Conservation (phyloP, 2,113 vertebrate species). For the Megaceryle torquata region DNA sequence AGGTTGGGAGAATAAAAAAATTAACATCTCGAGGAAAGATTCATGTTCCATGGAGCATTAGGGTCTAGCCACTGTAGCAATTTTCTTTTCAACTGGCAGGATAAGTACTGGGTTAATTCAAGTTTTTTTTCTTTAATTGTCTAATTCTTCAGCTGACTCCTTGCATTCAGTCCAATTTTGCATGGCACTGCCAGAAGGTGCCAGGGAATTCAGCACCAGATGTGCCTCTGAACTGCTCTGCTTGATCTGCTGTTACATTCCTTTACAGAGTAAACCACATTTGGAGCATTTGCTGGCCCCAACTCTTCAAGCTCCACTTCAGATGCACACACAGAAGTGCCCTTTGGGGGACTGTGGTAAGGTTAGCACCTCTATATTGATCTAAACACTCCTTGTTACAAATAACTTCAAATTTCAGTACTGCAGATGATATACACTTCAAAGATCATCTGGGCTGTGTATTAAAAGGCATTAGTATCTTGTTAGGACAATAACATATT, state of each 20-base stretch:
- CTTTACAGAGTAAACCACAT: background rate
- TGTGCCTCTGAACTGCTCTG: background rate
- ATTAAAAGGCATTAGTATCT: background rate
- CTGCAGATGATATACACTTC: background rate
- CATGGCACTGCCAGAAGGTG: background rate
- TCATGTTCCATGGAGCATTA: background rate
- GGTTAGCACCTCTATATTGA: background rate
- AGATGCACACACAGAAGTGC: background rate
- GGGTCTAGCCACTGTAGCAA: background rate
- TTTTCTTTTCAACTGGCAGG: background rate
- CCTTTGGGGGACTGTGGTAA: background rate
- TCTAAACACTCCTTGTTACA: background rate
- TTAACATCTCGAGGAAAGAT: background rate
- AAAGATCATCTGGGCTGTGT: background rate
- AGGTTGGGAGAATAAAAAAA: background rate
- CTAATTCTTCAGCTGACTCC: background rate
- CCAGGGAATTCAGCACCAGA: background rate
- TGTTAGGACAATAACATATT: background rate
- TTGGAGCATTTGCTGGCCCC: background rate
- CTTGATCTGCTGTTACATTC: background rate
- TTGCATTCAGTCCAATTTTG: background rate
- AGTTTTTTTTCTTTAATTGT: background rate
- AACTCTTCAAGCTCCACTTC: background rate
- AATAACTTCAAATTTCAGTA: background rate
- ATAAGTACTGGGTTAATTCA: background rate